These are phyloP conservation scores for Autographa gamma DNA, from an alignment of 2,888 invertebrate species.

Conservation along the genomic window DNA sequence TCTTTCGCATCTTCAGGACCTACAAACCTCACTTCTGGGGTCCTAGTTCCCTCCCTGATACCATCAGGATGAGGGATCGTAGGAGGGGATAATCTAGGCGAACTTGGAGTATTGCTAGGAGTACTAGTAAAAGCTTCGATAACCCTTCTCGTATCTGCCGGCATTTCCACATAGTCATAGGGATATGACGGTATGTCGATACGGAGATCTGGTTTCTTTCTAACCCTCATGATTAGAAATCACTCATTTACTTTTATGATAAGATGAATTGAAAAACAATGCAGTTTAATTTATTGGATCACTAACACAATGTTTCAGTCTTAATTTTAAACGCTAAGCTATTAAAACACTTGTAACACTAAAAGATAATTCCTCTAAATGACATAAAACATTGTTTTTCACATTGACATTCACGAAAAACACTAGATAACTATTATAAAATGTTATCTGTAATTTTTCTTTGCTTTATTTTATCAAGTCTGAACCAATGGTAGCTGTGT, in stretches of 20 bases:
- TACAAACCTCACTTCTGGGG: constrained; percentile 79
- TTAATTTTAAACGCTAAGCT: constrained; percentile 34
- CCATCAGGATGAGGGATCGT: constrained; percentile 22
- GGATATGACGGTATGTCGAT: constrained; percentile 78
- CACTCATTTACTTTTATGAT: constrained; percentile 22
- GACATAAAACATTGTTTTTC: constrained; percentile 24
- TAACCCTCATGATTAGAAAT: constrained; percentile 68
- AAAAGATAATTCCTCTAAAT: constrained; percentile 12
- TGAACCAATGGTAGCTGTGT: constrained; percentile 65
- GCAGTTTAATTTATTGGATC: constrained; percentile 24
- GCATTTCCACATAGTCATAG: constrained; percentile 83
- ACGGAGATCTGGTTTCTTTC: constrained; percentile 81
- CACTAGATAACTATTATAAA: constrained; percentile 57
- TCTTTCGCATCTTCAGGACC: constrained; percentile 61
- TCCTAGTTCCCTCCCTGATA: constrained; percentile 62
- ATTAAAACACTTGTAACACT: constrained; percentile 17
- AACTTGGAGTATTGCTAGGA: constrained; percentile 27
- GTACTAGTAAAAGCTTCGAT: constrained; percentile 62
- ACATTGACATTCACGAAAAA: constrained; percentile 39
- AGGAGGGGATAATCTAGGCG: constrained; percentile 17
- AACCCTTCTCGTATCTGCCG: constrained; percentile 68
- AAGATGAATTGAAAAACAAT: not conserved
- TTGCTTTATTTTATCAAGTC: constrained; percentile 72
- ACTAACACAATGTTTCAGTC: constrained; percentile 23
- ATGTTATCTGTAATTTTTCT: constrained; percentile 68